phyloP scores from a whole-genome alignment of 2,888 invertebrate species.

The Erannis defoliaria region DNA sequence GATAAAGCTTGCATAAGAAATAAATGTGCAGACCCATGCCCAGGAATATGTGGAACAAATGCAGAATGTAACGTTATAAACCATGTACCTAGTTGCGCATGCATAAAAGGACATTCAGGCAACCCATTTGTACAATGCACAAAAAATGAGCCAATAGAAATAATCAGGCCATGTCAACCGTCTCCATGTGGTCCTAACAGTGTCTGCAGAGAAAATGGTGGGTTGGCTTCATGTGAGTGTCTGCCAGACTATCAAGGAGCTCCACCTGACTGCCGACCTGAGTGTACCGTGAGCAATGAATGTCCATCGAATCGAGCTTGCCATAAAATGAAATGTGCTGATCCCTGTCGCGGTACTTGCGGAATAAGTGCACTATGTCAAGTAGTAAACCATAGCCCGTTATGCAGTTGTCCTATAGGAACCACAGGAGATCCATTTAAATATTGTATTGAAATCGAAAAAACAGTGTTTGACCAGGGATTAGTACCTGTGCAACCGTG shows the following conservation, averaged over 20 bases:
- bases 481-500: slow-evolving; percentile 87
- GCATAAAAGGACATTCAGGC: slow-evolving; percentile 90
- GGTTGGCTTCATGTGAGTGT: slow-evolving; percentile 91
- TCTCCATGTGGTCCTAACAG: slow-evolving; percentile 93
- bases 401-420: slow-evolving; percentile 90
- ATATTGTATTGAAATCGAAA: slow-evolving; percentile 79
- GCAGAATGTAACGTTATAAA: slow-evolving; percentile 94
- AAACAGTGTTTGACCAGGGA: slow-evolving; percentile 52
- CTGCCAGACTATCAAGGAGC: slow-evolving; percentile 89
- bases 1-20: slow-evolving; percentile 93
- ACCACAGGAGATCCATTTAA: slow-evolving; percentile 90
- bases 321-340: slow-evolving; percentile 91
- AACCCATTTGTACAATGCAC: slow-evolving; percentile 88
- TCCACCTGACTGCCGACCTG: slow-evolving; percentile 91
- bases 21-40: slow-evolving; percentile 95
- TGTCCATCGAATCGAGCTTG: slow-evolving; percentile 92
- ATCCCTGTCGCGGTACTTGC: slow-evolving; percentile 92
- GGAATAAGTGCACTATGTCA: slow-evolving; percentile 91
- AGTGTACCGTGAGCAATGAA: slow-evolving; percentile 92
- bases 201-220: slow-evolving; percentile 91
- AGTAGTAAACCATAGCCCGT: slow-evolving; percentile 92
- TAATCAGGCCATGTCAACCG: slow-evolving; percentile 89
- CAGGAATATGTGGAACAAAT: slow-evolving; percentile 93
- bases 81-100: slow-evolving; percentile 95
- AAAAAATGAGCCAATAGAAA: slow-evolving; percentile 63